Percentiles rank a stretch among this genome's conserved stretches.
Conservation (phyloP, 2,113 vertebrate species). For the Phoxinus phoxinus region DNA sequence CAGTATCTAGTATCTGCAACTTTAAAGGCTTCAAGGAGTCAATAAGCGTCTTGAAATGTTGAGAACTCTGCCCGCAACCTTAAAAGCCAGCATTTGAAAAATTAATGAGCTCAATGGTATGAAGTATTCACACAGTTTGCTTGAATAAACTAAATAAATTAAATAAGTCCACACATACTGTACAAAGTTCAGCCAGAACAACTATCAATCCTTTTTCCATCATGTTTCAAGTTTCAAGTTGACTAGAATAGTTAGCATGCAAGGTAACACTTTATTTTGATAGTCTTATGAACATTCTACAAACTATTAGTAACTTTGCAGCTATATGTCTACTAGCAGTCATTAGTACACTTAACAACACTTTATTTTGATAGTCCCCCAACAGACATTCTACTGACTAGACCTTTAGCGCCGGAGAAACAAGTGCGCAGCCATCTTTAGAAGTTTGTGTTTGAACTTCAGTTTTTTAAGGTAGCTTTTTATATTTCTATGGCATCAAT, state of each 20-base stretch:
- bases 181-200: not conserved
- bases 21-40: not conserved
- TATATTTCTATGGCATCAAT: no score
- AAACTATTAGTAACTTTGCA: no score
- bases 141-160: not conserved
- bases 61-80: not conserved
- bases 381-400: no score
- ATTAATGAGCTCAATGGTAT: not conserved
- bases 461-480: no score
- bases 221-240: not conserved
- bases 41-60: not conserved
- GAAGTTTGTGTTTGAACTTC: no score
- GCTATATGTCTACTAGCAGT: no score
- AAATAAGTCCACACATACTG: not conserved
- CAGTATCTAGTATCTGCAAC: not conserved
- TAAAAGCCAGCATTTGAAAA: not conserved
- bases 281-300: no score
- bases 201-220: not conserved
- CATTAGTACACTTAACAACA: no score
- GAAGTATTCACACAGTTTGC: not conserved
- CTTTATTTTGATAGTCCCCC: no score
- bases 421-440: no score
- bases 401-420: no score
- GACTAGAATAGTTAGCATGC: not conserved
- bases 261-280: no score